Evolutionary conservation across 2,113 vertebrate genomes (phyloP).

Genomic region (Echinops telfairi): DNA sequence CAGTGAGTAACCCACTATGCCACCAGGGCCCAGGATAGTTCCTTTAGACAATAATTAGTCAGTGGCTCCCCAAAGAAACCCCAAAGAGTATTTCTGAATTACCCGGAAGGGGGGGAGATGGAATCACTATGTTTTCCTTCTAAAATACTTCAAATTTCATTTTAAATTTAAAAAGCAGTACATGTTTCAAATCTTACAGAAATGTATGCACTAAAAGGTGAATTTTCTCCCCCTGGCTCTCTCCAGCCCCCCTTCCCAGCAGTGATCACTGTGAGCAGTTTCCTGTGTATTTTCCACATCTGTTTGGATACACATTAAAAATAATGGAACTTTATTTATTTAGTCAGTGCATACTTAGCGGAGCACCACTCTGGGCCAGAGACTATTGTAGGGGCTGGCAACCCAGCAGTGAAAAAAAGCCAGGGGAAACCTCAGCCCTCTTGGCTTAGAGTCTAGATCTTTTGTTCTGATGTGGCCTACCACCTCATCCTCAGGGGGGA

Average conservation of each 20-base stretch:
- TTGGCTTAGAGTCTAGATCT: too few species aligned
- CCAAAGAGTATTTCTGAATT: neutral
- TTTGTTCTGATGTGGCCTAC: too few species aligned
- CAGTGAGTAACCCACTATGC: too few species aligned
- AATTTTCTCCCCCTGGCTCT: neutral
- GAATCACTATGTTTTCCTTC: constrained; percentile 41
- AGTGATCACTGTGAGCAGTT: neutral
- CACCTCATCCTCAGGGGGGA: too few species aligned
- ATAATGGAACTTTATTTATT: constrained; percentile 19
- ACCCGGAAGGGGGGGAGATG: neutral
- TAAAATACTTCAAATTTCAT: neutral
- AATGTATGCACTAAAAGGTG: neutral
- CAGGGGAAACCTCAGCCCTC: constrained; percentile 31
- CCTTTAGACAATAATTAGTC: constrained; percentile 38
- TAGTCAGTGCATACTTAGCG: constrained; percentile 8
- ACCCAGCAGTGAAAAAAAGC: constrained; percentile 7
- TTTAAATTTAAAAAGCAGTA: neutral
- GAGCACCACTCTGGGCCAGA: neutral
- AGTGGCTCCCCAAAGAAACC: neutral
- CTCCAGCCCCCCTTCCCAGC: neutral
- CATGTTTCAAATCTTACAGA: constrained; percentile 31
- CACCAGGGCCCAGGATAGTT: neutral
- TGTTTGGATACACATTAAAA: constrained; percentile 6
- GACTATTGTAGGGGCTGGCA: neutral
- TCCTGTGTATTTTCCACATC: constrained; percentile 30